Evolutionary conservation across 2,113 vertebrate species (phyloP).

Genomic region (Zingel zingel): DNA sequence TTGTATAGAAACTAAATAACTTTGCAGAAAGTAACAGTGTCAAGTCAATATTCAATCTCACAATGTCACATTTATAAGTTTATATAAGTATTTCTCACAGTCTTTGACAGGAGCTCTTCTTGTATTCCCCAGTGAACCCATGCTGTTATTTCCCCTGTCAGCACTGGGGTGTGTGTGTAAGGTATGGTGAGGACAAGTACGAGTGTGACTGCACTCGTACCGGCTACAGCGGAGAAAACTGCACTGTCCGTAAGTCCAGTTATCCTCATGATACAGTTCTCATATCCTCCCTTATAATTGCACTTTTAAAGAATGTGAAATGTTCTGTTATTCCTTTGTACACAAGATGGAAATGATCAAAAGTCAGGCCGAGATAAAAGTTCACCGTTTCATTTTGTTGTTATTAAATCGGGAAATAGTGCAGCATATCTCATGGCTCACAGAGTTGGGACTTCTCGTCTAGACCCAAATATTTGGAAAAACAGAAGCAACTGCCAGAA

Average conservation of each 20-base stretch:
- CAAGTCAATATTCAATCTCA: neutral
- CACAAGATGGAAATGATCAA: neutral
- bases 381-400: neutral
- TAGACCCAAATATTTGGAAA: constrained; percentile 68
- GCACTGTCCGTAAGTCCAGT: constrained; percentile 90
- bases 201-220: constrained; percentile 96
- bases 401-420: constrained; percentile 27
- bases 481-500: neutral
- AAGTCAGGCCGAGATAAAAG: neutral
- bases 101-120: constrained; percentile 3
- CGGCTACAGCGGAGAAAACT: constrained; percentile 92
- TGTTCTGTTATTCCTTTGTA: constrained; percentile 14
- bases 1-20: neutral
- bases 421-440: constrained; percentile 20
- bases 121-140: constrained; percentile 88
- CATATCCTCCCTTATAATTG: constrained; percentile 34
- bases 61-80: neutral
- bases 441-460: constrained; percentile 13
- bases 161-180: constrained; percentile 91
- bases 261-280: neutral
- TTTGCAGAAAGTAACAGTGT: neutral
- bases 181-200: constrained; percentile 83
- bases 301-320: constrained; percentile 39
- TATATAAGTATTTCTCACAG: neutral
- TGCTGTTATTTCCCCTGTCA: constrained; percentile 96